These are phyloP conservation scores for Erythrocercus mccallii DNA, from an alignment of 2,113 vertebrate species.

Conservation along the genomic window DNA sequence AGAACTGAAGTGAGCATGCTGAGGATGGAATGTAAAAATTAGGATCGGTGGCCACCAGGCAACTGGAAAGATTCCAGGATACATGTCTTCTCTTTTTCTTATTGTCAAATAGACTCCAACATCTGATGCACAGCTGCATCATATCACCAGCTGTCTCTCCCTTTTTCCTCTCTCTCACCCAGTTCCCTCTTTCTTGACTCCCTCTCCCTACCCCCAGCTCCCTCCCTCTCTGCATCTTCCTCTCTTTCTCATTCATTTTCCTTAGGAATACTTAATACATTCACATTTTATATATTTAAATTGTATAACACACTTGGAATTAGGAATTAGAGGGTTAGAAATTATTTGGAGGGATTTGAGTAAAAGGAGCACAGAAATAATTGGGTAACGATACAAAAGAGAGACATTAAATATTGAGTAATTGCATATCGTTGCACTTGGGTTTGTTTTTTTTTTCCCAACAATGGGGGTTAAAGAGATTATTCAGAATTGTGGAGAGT, in stretches of 20 bases:
- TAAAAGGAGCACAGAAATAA: not conserved
- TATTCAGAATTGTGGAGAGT: not conserved
- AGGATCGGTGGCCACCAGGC: not conserved
- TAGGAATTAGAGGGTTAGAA: not conserved
- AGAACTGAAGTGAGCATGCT: not conserved
- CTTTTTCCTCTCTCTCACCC: not conserved
- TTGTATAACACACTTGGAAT: not conserved
- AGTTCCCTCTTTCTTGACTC: not conserved
- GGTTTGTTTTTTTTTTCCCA: not conserved
- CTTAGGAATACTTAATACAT: not conserved
- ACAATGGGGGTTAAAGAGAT: not conserved
- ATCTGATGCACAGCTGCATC: not conserved
- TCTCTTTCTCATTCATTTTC: not conserved
- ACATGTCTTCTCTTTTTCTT: not conserved
- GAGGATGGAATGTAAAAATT: not conserved
- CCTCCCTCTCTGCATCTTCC: accelerated
- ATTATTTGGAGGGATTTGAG: not conserved
- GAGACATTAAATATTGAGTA: not conserved
- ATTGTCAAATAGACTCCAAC: not conserved
- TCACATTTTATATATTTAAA: not conserved
- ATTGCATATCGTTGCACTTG: not conserved
- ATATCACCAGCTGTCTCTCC: not conserved
- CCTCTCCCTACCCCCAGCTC: not conserved
- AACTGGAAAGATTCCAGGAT: not conserved
- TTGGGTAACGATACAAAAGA: not conserved